Conservation (phyloP, 37 sponge, comb jelly and placozoan species). For the Chondrilla cf. caribensis region DNA sequence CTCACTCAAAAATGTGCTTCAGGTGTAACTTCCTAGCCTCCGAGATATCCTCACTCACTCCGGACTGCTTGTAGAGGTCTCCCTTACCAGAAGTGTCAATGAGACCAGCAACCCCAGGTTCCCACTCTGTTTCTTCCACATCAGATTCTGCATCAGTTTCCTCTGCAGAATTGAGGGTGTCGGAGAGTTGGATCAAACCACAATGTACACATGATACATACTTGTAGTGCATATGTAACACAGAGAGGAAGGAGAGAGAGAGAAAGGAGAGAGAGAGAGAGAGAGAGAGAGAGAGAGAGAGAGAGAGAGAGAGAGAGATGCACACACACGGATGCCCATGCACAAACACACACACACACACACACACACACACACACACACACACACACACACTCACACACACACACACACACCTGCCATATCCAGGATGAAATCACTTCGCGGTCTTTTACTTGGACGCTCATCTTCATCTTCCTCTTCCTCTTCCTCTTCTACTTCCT, state of each 20-base stretch:
- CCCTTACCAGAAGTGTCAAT: too few species aligned
- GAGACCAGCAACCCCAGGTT: conserved; percentile 18
- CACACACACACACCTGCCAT: conserved; percentile 37
- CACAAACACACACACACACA: too few species aligned
- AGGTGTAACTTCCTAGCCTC: neutral
- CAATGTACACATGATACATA: neutral
- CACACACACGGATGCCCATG: too few species aligned
- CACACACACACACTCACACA: neutral
- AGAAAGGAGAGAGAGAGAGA: neutral
- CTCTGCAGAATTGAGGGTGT: conserved; percentile 20
- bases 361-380: too few species aligned
- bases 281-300: neutral
- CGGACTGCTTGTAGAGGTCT: neutral
- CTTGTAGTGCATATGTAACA: neutral
- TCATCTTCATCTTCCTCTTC: conserved; percentile 21
- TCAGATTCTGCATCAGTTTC: conserved; percentile 54
- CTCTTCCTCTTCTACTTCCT: conserved; percentile 57
- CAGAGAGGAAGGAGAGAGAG: neutral
- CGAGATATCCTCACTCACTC: neutral
- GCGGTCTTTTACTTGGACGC: conserved; percentile 49
- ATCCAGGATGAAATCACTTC: conserved; percentile 55
- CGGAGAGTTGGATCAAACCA: neutral
- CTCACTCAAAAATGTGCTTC: conserved; percentile 7
- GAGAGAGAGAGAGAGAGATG: neutral
- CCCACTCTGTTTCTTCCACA: conserved; percentile 40